Evolutionary conservation across 2,113 vertebrate genomes (phyloP).

Genomic region (Sorex fumeus): DNA sequence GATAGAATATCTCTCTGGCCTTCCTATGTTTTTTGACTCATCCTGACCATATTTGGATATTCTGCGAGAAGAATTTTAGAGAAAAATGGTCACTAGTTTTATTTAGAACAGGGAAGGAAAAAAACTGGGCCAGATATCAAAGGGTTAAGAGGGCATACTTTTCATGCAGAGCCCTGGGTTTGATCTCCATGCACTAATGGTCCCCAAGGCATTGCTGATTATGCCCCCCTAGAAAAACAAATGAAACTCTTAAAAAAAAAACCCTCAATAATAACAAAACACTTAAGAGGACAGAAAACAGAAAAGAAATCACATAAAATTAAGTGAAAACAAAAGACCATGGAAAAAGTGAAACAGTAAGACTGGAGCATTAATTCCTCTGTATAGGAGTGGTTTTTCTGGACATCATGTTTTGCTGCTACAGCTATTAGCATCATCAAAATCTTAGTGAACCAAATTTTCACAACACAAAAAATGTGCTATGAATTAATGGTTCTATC

Average conservation of each 20-base stretch:
- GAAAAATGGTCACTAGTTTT: too few relatives aligned
- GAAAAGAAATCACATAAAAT: not conserved
- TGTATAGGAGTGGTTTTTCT: not conserved
- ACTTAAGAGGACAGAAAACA: not conserved
- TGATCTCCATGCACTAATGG: too few relatives aligned
- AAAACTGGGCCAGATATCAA: too few relatives aligned
- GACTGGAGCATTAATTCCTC: not conserved
- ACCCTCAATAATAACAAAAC: slow-evolving; percentile 4
- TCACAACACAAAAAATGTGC: slow-evolving; percentile 57
- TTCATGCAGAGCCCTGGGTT: too few relatives aligned
- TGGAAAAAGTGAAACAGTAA: not conserved
- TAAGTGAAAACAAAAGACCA: not conserved
- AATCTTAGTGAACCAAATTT: slow-evolving; percentile 43
- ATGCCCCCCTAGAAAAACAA: too few relatives aligned
- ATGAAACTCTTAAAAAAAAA: not conserved
- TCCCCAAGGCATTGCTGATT: too few relatives aligned
- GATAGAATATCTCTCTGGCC: too few relatives aligned
- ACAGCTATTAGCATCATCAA: not conserved
- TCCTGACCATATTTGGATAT: too few relatives aligned
- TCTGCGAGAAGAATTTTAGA: too few relatives aligned
- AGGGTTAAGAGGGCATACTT: too few relatives aligned
- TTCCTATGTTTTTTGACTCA: too few relatives aligned
- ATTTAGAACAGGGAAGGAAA: too few relatives aligned
- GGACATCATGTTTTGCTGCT: not conserved
- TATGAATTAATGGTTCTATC: slow-evolving; percentile 26